A percentile compares a stretch with the other conserved stretches of the same genome.
phyloP scores from a whole-genome alignment of 2,888 invertebrate genomes.

The Osedax fenrisi region DNA sequence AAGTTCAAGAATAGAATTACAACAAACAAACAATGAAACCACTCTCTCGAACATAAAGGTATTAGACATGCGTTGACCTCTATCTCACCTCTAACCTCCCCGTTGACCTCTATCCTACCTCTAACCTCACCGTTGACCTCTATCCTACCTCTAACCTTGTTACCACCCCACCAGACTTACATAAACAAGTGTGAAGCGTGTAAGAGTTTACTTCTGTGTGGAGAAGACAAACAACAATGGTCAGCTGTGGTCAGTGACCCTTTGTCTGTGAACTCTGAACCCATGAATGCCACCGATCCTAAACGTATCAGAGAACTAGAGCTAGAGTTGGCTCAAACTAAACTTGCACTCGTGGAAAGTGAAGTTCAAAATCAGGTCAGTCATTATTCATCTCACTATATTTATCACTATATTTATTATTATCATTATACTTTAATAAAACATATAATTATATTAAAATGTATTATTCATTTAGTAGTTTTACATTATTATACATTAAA shows the following conservation, averaged over 20 bases:
- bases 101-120: too few relatives aligned
- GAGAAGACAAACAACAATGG: neutral
- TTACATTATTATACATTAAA: too few relatives aligned
- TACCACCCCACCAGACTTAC: too few relatives aligned
- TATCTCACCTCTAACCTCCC: too few relatives aligned
- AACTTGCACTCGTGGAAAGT: conserved; percentile 87
- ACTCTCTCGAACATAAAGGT: neutral
- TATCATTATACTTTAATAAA: too few relatives aligned
- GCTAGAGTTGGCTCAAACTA: conserved; percentile 86
- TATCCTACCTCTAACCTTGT: too few relatives aligned
- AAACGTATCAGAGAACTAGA: conserved; percentile 64
- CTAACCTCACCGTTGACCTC: too few relatives aligned
- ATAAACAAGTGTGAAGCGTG: conserved; percentile 44
- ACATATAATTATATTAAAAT: too few relatives aligned
- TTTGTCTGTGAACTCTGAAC: conserved; percentile 37
- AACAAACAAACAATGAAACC: conserved; percentile 47
- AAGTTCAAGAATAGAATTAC: conserved; percentile 68
- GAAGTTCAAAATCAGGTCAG: conserved; percentile 83
- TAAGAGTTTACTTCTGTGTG: conserved; percentile 37
- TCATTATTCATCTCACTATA: too few relatives aligned
- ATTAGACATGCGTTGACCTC: too few relatives aligned
- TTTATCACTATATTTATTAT: too few relatives aligned
- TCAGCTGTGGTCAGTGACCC: conserved; percentile 40
- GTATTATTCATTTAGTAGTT: too few relatives aligned
- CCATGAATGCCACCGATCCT: neutral